Base-by-base conservation (phyloP, 1,140 invertebrate species). In the Ips nitidus region DNA sequence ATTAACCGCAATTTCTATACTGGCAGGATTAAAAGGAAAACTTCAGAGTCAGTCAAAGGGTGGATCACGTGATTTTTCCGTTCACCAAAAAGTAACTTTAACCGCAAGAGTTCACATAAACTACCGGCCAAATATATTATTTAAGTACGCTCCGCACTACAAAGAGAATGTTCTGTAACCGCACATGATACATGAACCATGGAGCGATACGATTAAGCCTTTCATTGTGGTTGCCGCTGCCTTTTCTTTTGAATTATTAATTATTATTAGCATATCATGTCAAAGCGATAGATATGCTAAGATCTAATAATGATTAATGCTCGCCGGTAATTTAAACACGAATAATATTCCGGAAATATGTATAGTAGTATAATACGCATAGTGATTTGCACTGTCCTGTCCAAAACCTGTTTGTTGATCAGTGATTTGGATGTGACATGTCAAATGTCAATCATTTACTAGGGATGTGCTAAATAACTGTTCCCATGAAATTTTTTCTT, bases 191-290 rank as follows among this genome's bases (percentile, higher is more conserved):
- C 64, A 47, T 66, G 53, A 66, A 66, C 53, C 64, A 66, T 66
- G 64, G 53, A 43, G 45, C 53, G 64, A 66, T 66, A 66, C 64
- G 64, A 66, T 66, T 66, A 66, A 66, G 64, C 64, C 64, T 66
- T 66, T 66, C 64, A 66, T 66, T 66, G 64, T 58, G 55, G 64
- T 58, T 50, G 64, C 64, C 64, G 64, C 53, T 58, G 55, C 62
- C 47, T 57, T 66, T 66, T 65, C 63, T 55, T 57, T 66, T 66
- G 53, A 58, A 66, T 45, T 58, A 66, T 66, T 66, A 66, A 66
- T 66, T 40, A 66, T 50, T 66, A 66, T 66, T 66, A 66, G 41
- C 64, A 66, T 57, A 66, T 57, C 64, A 55, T 55, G 52, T 66
- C 52, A 8, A 43, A 57, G 40, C 36, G 41, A 56, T 56, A 53